Evolutionary conservation across 2,113 vertebrate species (phyloP), one percentile per base, ranked within the genome.

Genomic region (Prunella himalayana): DNA sequence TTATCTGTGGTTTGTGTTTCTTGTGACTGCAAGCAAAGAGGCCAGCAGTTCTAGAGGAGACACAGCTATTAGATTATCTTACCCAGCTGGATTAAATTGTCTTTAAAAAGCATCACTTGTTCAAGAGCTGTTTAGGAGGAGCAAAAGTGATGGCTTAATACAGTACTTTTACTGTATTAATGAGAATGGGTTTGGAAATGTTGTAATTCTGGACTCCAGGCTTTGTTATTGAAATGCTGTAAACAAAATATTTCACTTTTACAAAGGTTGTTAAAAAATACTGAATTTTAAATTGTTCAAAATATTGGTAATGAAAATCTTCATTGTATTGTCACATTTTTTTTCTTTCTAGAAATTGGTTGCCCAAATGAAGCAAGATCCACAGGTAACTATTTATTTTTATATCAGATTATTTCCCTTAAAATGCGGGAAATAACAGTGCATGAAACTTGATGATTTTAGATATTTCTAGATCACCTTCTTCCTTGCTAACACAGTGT

Each of bases 351-450:
- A 99, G 99, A 99, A 99, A 99, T 96, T 99, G 97, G 99, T 99
- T 96, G 98, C 99, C 96, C 99, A 99, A 97, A 99, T 99, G 99
- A 99, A 99, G 97, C 99, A 99, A 98, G 99, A 99, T 98, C 99
- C 99, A 73, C 99, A 99, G 99, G 99, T 99, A 99, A 98, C 92
- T 93, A 88, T 35, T 82, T 56, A 42, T 92, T 78, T 93, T 92
- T 61, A 56, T 85, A 25, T 53, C 82, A 22, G 21, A 72, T 64
- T 27, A n/a, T 54, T 83, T 91, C 33, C 33, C 54, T 88, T 96
- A 78, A 94, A 79, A 73, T 76, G 44, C 27, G 93, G 77, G 22
- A 95, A 95, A 30, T 95, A 53, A 75, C 20, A 47, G 21, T 96
- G 69, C 20, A 60, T 76, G 69, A 88, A 91, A 27, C 19, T 45